Percentiles rank a stretch among this genome's conserved stretches.
Conservation (phyloP, 2,797 vertebrate species). For the Coccyzus lansbergi region DNA sequence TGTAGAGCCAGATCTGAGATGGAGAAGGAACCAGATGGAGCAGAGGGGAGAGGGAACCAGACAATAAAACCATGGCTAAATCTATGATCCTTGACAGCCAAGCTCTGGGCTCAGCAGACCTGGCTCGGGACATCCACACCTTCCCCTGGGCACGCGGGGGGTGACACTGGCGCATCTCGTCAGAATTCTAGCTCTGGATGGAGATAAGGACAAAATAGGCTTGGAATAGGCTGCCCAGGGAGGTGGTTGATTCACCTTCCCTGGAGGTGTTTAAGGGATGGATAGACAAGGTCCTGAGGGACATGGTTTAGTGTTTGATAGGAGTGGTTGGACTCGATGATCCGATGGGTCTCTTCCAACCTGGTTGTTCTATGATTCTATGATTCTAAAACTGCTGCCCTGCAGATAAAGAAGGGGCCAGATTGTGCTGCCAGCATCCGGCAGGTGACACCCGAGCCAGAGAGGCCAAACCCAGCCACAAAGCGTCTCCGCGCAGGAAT, state of each 20-base stretch:
- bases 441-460: neutral
- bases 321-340: too few relatives aligned
- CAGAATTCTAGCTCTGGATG: constrained; percentile 47
- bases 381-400: constrained; percentile 56
- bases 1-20: neutral
- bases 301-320: too few relatives aligned
- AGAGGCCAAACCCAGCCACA: neutral
- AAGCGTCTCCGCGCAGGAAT: neutral
- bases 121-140: neutral
- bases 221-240: too few relatives aligned
- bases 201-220: constrained; percentile 55
- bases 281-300: too few relatives aligned
- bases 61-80: neutral
- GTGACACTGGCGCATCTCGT: neutral
- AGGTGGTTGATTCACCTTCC: too few relatives aligned
- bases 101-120: neutral
- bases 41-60: neutral
- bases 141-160: neutral
- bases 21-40: neutral
- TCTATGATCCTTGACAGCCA: accelerated
- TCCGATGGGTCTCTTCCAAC: too few relatives aligned
- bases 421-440: constrained; percentile 38
- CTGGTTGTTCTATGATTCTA: too few relatives aligned
- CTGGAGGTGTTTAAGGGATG: too few relatives aligned
- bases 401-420: constrained; percentile 51